Conservation (phyloP, 2,797 vertebrate genomes). For the Muraenolepis orangiensis region DNA sequence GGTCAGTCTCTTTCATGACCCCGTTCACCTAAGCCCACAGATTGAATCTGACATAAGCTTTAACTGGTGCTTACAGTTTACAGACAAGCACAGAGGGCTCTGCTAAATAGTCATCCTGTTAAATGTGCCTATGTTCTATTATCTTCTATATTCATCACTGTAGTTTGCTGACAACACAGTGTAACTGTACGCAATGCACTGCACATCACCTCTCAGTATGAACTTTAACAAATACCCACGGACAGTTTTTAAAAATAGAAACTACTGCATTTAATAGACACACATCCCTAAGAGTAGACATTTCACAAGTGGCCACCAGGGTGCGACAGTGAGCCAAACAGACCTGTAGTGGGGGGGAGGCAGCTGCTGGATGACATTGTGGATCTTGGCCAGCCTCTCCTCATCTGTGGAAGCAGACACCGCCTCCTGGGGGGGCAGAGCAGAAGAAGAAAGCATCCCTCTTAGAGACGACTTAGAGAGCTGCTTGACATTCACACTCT, state of each 20-base stretch:
- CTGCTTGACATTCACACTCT: not conserved
- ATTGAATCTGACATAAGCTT: not conserved
- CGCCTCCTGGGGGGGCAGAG: constrained; percentile 80
- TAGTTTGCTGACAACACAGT: not conserved
- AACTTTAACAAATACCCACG: not conserved
- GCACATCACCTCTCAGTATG: not conserved
- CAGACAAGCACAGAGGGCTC: not conserved
- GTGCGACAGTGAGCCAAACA: constrained; percentile 36
- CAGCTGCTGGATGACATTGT: constrained; percentile 97
- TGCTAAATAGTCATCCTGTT: not conserved
- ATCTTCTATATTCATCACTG: not conserved
- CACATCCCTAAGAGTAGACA: not conserved
- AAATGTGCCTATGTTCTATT: not conserved
- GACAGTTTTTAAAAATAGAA: not conserved
- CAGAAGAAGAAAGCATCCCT: constrained; percentile 12
- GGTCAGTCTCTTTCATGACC: not conserved
- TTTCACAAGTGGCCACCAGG: constrained; percentile 42
- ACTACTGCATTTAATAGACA: not conserved
- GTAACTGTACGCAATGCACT: not conserved
- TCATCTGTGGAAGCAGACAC: constrained; percentile 96
- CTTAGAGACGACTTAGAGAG: not conserved
- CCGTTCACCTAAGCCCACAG: not conserved
- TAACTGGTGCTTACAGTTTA: no score
- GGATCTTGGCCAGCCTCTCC: constrained; percentile 92
- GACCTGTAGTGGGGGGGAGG: constrained; percentile 97